Percentiles rank a stretch among this genome's conserved stretches.
Evolutionary conservation across 2,888 invertebrate genomes (phyloP).

Genomic region (Prosopocoilus inquinatus): DNA sequence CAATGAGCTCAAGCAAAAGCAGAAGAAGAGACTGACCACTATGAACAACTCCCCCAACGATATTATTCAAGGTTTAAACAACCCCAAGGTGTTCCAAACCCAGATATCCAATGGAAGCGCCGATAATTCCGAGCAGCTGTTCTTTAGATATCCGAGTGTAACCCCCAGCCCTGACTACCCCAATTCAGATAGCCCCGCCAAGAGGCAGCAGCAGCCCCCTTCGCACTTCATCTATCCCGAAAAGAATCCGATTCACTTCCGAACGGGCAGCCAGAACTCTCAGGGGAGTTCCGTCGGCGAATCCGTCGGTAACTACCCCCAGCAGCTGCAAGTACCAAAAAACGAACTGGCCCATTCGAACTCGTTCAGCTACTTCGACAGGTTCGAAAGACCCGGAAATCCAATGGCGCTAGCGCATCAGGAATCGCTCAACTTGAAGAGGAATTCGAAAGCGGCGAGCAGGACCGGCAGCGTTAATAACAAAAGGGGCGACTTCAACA

Average conservation of each 20-base stretch:
- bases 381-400: slow-evolving; percentile 1
- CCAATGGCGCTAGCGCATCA: slow-evolving; percentile 6
- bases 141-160: no score
- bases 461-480: neutral
- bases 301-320: neutral
- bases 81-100: no score
- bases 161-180: neutral
- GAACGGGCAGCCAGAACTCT: slow-evolving; percentile 7
- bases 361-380: slow-evolving; percentile 13
- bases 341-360: slow-evolving; percentile 11
- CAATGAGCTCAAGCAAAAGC: neutral
- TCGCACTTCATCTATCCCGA: no score
- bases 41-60: no score
- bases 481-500: neutral
- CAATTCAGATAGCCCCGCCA: neutral
- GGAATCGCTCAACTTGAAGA: slow-evolving; percentile 5
- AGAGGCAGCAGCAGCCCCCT: no score
- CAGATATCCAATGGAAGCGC: no score
- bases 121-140: no score
- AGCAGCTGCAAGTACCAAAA: slow-evolving; percentile 3
- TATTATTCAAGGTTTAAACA: no score
- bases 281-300: neutral
- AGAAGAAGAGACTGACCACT: no score
- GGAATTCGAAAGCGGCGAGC: no score
- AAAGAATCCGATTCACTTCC: neutral